Base-by-base conservation (phyloP, 2,113 vertebrate species). In the Cyrtonyx montezumae region DNA sequence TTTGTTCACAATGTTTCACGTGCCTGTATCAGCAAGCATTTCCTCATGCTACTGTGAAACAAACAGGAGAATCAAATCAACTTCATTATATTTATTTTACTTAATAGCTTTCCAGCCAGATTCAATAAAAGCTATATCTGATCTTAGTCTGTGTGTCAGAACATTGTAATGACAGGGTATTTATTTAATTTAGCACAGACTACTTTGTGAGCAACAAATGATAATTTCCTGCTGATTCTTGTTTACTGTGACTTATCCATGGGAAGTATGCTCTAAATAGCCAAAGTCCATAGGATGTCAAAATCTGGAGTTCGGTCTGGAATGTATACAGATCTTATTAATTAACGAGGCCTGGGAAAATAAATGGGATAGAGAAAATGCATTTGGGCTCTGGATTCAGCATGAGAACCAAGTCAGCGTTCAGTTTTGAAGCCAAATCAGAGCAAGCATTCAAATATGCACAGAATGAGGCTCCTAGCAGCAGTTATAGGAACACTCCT, bases 201-300 rank as follows among this genome's bases (percentile, higher is more conserved):
- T 95, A 91, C 94, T 95, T 96, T 97, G 88, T 91, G 83, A 96
- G 90, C 76, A 84, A 82, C 56, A 37, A 90, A 94, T 71, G 83
- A 79, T 87, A 93, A 95, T 95, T 97, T 97, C 84, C 95, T 92
- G 96, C 95, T 97, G 97, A 95, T 82, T 95, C 68, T 86, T 26
- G 21, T 73, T 85, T 96, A 84, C 82, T 55, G 58, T 79, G 76
- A 91, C 78, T 61, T 89, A 77, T 81, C 66, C 93, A 90, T 93
- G 88, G 30, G 56, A 30, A 37, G 61, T 69, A 87, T 84, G 77
- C 75, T 97, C 91, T 94, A 91, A 88, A 82, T 91, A 96, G 95
- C 94, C 95, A 49, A 95, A 90, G 63, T 90, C 91, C 69, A 69
- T 79, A 96, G 95, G 77, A 90, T 43, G 58, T 91, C 96, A 90